These are phyloP conservation scores for Drosophila kurseongensis DNA, from an alignment of 1,140 invertebrate genomes.

Conservation along the genomic window DNA sequence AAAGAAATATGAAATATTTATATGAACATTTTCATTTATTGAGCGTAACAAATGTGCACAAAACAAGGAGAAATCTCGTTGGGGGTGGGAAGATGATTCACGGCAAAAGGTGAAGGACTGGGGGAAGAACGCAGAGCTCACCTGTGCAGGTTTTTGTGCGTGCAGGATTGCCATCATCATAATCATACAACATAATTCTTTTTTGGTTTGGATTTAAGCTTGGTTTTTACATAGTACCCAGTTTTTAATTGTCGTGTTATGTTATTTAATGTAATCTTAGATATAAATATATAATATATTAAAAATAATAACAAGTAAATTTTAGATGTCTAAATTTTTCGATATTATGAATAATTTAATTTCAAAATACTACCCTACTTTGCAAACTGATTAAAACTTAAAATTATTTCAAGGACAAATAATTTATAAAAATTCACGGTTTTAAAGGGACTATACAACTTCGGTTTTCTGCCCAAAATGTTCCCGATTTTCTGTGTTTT, in stretches of 20 bases:
- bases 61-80: constrained; percentile 37
- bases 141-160: constrained; percentile 56
- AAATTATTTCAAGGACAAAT: background rate
- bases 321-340: too few relatives aligned
- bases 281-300: too few relatives aligned
- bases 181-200: constrained; percentile 36
- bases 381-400: background rate
- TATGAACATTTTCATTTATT: constrained; percentile 83
- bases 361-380: too few relatives aligned
- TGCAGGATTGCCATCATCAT: constrained; percentile 78
- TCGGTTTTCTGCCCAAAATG: background rate
- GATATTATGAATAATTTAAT: too few relatives aligned
- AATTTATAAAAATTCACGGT: background rate
- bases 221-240: too few relatives aligned
- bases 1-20: constrained; percentile 81
- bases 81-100: constrained; percentile 12
- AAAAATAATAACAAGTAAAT: too few relatives aligned
- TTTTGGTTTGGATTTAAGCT: too few relatives aligned
- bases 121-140: constrained; percentile 24
- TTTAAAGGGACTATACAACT: background rate
- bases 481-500: constrained; percentile 6
- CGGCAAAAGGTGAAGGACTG: constrained; percentile 60
- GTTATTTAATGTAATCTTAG: too few relatives aligned
- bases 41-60: constrained; percentile 80
- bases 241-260: too few relatives aligned